These are phyloP conservation scores for Sparus aurata DNA, from an alignment of 2,797 vertebrate genomes.

Conservation along the genomic window DNA sequence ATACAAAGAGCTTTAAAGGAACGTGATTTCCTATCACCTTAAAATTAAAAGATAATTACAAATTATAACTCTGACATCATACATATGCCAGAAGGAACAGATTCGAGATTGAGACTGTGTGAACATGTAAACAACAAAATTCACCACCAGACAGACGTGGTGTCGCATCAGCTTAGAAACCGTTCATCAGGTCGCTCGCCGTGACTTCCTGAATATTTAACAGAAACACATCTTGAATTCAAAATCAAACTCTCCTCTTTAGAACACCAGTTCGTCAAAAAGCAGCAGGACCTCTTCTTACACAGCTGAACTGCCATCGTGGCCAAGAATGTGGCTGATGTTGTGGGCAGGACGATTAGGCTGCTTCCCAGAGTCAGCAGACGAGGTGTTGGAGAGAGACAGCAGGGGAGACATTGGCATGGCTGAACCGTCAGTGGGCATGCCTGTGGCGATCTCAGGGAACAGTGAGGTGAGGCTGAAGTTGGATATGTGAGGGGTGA, in stretches of 20 bases:
- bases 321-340: constrained; percentile 99
- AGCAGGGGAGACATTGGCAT: constrained; percentile 97
- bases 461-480: constrained; percentile 98
- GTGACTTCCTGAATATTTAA: not conserved
- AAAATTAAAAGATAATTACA: constrained; percentile 40
- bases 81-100: constrained; percentile 15
- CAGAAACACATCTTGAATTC: not conserved
- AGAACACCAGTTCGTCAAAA: constrained; percentile 10
- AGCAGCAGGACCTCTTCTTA: constrained; percentile 69
- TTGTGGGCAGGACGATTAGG: constrained; percentile 98
- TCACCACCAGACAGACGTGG: constrained; percentile 11
- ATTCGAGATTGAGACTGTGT: constrained; percentile 36
- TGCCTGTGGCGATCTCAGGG: constrained; percentile 96
- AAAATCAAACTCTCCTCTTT: constrained; percentile 17
- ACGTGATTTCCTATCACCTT: constrained; percentile 11
- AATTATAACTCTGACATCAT: constrained; percentile 51
- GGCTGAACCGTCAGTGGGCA: constrained; percentile 94
- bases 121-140: constrained; percentile 63
- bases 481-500: constrained; percentile 95
- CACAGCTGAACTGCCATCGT: constrained; percentile 97
- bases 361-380: constrained; percentile 95
- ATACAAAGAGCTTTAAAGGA: constrained; percentile 31
- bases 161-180: constrained; percentile 20
- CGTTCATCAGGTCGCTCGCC: constrained; percentile 24
- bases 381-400: constrained; percentile 93